phyloP scores from a whole-genome alignment of 1,140 invertebrate species.

The Cotesia typhae region DNA sequence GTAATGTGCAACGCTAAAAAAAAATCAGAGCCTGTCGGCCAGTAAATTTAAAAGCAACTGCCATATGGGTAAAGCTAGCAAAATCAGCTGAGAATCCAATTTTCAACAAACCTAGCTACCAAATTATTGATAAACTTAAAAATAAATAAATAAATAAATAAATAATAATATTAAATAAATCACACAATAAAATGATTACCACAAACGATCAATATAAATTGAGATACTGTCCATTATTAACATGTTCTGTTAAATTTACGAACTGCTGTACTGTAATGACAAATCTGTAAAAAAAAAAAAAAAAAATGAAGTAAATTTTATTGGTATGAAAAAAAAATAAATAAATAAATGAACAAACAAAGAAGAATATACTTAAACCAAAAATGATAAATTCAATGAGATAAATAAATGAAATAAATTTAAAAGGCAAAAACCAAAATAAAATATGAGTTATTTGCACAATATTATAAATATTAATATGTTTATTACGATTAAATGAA shows the following conservation, averaged over 20 bases:
- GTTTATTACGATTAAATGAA: conserved; percentile 57
- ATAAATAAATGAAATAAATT: conserved; percentile 41
- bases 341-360: conserved; percentile 6
- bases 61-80: conserved; percentile 56
- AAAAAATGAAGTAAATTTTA: background rate
- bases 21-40: conserved; percentile 50
- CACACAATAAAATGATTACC: background rate
- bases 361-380: conserved; percentile 18
- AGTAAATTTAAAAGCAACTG: conserved; percentile 60
- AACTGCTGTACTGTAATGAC: conserved; percentile 29
- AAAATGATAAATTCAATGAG: conserved; percentile 49
- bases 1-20: conserved; percentile 51
- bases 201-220: background rate
- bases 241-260: conserved; percentile 37
- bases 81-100: conserved; percentile 57
- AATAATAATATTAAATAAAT: background rate
- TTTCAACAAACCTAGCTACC: conserved; percentile 54
- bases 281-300: conserved; percentile 1
- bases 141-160: background rate
- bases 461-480: conserved; percentile 61
- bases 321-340: conserved; percentile 1
- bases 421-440: conserved; percentile 32
- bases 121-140: conserved; percentile 39
- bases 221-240: conserved; percentile 38
- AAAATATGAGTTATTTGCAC: conserved; percentile 59